phyloP scores from a whole-genome alignment of 2,797 vertebrate species.

The Enteromius treurensis region DNA sequence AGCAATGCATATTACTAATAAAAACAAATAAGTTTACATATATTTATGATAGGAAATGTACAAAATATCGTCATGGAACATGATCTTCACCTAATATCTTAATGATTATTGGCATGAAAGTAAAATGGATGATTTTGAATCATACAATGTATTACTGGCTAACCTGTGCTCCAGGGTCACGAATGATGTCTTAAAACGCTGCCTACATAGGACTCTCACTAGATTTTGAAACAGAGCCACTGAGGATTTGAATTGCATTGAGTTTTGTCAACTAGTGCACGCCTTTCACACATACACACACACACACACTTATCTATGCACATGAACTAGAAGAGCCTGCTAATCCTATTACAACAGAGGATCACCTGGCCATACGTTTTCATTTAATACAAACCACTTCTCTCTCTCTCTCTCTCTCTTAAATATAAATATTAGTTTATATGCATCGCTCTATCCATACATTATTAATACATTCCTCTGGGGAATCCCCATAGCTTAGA shows the following conservation, averaged over 20 bases:
- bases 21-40: background rate
- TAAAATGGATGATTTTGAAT: background rate
- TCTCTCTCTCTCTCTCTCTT: conserved; percentile 27
- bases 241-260: background rate
- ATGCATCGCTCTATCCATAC: conserved; percentile 64
- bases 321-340: conserved; percentile 42
- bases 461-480: conserved; percentile 61
- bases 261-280: background rate
- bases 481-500: conserved; percentile 38
- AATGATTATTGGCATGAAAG: background rate
- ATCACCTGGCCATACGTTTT: conserved; percentile 41
- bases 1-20: background rate
- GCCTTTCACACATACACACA: conserved; percentile 9
- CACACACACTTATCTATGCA: conserved; percentile 8
- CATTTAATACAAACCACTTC: conserved; percentile 53
- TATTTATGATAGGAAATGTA: background rate
- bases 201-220: background rate
- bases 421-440: conserved; percentile 67
- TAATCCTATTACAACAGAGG: conserved; percentile 58
- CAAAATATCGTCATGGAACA: background rate
- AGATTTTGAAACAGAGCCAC: conserved; percentile 1
- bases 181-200: background rate
- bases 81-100: background rate
- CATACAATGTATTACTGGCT: background rate
- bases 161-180: background rate